Conservation (phyloP, 2,888 invertebrate species). For the Epicampocera succincta region DNA sequence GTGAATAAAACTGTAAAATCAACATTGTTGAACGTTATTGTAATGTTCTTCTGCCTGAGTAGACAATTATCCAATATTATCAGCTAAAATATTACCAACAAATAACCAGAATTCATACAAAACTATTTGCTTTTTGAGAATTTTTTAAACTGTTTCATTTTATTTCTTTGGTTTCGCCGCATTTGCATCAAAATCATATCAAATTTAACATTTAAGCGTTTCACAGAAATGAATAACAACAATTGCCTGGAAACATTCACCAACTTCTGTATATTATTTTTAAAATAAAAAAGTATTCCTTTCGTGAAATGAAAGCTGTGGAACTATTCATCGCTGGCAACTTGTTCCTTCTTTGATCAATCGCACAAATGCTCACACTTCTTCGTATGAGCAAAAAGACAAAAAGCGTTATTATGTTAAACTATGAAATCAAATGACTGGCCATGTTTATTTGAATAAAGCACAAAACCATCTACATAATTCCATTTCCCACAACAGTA, state of each 20-base stretch:
- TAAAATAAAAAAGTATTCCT: conserved; percentile 52
- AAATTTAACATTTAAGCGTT: conserved; percentile 2
- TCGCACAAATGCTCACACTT: conserved; percentile 17
- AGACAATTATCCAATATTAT: no score
- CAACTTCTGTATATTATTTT: conserved; percentile 46
- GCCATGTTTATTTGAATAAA: conserved; percentile 31
- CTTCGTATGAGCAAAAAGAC: conserved; percentile 20
- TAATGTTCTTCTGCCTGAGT: no score
- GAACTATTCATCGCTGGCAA: conserved; percentile 23
- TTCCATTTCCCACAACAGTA: conserved; percentile 57
- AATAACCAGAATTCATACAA: no score
- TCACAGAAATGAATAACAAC: neutral
- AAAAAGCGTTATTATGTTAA: conserved; percentile 31
- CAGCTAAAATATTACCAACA: no score
- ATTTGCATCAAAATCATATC: conserved; percentile 24
- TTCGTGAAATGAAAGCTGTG: conserved; percentile 15
- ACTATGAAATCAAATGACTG: conserved; percentile 59
- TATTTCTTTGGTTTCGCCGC: no score
- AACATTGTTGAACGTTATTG: no score
- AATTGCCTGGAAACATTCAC: conserved; percentile 26
- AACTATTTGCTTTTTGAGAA: no score
- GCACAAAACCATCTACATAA: conserved; percentile 1
- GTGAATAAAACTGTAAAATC: no score
- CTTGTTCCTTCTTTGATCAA: neutral
- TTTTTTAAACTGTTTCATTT: no score